phyloP scores from a whole-genome alignment of 2,888 invertebrate species.

The Ariolimax columbianus region DNA sequence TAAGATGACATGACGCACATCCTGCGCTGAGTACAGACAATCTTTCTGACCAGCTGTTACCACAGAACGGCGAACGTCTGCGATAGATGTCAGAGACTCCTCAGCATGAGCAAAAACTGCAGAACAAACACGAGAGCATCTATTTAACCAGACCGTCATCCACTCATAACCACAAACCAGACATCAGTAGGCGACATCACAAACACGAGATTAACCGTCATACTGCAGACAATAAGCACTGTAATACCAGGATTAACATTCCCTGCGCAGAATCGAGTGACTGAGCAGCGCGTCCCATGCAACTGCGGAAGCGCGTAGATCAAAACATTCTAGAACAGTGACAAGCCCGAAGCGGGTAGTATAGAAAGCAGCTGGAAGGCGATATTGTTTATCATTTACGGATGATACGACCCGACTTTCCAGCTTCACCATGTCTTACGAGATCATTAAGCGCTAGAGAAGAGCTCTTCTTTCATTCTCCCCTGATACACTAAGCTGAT shows the following conservation, averaged over 20 bases:
- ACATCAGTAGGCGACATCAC: background rate
- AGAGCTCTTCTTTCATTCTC: background rate
- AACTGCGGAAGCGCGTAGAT: conserved; percentile 5
- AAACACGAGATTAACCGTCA: background rate
- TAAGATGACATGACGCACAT: too few species aligned
- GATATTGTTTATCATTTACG: background rate
- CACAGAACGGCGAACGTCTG: too few species aligned
- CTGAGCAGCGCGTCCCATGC: background rate
- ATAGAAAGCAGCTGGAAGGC: background rate
- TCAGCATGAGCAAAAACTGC: too few species aligned
- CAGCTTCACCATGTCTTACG: background rate
- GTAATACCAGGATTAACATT: conserved; percentile 18
- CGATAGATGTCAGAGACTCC: too few species aligned
- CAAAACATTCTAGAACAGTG: background rate
- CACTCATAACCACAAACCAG: background rate
- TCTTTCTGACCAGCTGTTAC: too few species aligned
- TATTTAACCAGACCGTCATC: background rate
- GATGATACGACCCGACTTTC: background rate
- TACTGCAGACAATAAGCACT: background rate
- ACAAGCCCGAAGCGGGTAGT: background rate
- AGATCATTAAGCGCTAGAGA: background rate
- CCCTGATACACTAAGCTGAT: background rate
- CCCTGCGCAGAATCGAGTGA: background rate
- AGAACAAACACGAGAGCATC: background rate
- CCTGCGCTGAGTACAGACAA: too few species aligned